Conservation (phyloP, 2,113 vertebrate genomes). For the Xenus cinereus region DNA sequence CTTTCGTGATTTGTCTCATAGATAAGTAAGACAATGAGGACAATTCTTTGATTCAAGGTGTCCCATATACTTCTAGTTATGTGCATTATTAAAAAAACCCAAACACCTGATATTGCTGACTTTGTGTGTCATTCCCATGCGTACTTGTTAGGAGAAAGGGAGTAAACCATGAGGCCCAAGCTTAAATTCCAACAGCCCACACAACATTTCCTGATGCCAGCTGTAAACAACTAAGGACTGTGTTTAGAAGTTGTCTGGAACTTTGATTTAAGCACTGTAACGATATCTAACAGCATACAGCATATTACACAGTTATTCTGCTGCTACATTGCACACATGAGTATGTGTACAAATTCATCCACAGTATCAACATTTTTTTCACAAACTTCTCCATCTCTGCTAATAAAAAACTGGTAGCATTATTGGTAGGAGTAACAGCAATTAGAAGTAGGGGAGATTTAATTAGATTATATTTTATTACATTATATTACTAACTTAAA, state of each 20-base stretch:
- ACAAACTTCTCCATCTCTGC: not conserved
- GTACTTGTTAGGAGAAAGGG: not conserved
- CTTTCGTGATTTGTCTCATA: not conserved
- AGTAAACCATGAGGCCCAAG: not conserved
- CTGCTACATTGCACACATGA: not conserved
- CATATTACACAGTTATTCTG: not conserved
- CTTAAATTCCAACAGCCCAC: not conserved
- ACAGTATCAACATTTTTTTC: not conserved
- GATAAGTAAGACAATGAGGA: not conserved
- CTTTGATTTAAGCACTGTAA: not conserved
- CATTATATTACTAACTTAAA: not conserved
- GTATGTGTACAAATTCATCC: not conserved
- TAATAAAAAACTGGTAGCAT: not conserved
- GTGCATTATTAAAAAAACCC: not conserved
- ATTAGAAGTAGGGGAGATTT: not conserved
- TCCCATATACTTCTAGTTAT: not conserved
- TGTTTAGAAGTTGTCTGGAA: not conserved
- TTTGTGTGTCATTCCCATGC: not conserved
- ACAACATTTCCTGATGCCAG: not conserved
- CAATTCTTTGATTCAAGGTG: not conserved
- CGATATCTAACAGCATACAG: not conserved
- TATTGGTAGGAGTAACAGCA: not conserved
- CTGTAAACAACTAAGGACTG: not conserved
- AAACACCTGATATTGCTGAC: not conserved
- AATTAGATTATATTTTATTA: not conserved